A percentile compares a stretch with the other conserved stretches of the same genome.
phyloP scores from a whole-genome alignment of 2,888 invertebrate species.

The Sturmia bella region DNA sequence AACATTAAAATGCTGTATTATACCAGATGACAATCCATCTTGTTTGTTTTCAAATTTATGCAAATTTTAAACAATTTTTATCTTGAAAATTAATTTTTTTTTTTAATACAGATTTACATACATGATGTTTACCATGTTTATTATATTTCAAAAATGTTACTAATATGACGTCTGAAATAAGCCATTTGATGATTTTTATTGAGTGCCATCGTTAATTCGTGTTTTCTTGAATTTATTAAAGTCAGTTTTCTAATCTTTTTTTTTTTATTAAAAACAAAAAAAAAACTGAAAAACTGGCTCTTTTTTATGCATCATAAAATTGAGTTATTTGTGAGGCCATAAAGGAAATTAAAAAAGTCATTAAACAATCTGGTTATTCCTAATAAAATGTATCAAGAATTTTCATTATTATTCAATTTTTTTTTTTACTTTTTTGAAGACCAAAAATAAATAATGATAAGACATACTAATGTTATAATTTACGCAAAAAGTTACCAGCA shows the following conservation, averaged over 20 bases:
- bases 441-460: neutral
- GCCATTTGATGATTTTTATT: slow-evolving; percentile 45
- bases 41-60: no score
- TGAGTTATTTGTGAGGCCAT: slow-evolving; percentile 11
- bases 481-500: no score
- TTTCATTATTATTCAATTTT: slow-evolving; percentile 16
- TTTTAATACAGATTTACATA: no score
- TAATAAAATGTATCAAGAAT: slow-evolving; percentile 9
- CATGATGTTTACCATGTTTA: neutral
- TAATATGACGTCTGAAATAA: slow-evolving; percentile 21
- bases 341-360: slow-evolving; percentile 50
- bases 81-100: no score
- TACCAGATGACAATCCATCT: no score
- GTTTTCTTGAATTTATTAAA: slow-evolving; percentile 42
- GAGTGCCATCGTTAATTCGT: slow-evolving; percentile 40
- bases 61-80: no score
- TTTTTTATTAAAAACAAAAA: no score
- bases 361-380: slow-evolving; percentile 35
- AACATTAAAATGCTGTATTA: no score
- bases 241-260: slow-evolving; percentile 12
- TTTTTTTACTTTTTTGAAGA: neutral
- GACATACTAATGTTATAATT: no score
- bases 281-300: slow-evolving; percentile 41
- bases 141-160: neutral
- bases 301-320: slow-evolving; percentile 23